Evolutionary conservation across 2,888 invertebrate genomes (phyloP), one percentile per base, ranked within the genome.

Genomic region (Agrotis ipsilon): DNA sequence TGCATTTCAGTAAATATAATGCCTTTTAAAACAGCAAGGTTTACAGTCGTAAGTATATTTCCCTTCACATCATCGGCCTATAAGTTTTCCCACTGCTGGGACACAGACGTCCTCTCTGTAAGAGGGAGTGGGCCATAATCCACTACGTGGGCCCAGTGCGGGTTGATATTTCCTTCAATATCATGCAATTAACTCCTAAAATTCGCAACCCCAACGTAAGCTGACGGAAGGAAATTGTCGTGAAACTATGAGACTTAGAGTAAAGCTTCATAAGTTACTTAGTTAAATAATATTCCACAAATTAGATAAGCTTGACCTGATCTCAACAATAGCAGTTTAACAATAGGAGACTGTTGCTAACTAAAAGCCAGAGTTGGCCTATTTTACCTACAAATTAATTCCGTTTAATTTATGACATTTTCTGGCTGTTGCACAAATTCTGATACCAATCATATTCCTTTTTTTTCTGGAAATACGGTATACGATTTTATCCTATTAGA

Each of bases 211-310:
- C 18, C 21, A 61, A 39, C 13, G 0, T 52, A 72, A 70, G 11
- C 60, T 46, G 24, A 43, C 1, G 24, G 19, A 54, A 43, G 19
- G 18, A 27, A 27, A 63, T n/a, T n/a, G 48, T 13, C 27, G 21
- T 11, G 1, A 19, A 43, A 27, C 27, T n/a, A n/a, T 48, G 54
- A 13, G 13, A 48, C 27, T 72, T 48, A n/a, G n/a, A 16, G 48
- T 48, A 32, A 65, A 72, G 32, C 48, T 14, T 21, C n/a, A 32
- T 7, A 27, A 45, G 18, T n/a, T 13, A 14, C n/a, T n/a, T 32
- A 64, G 67, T 55, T 21, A 72, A 63, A 65, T 24, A 32, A 65
- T 65, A 55, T 45, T 45, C 27, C 7, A 13, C 2, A 75, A 72
- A 65, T 75, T 32, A 18, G 24, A 24, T 45, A 48, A 58, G 39